phyloP scores from a whole-genome alignment of 2,888 invertebrate species.

The Cantharis nigra region DNA sequence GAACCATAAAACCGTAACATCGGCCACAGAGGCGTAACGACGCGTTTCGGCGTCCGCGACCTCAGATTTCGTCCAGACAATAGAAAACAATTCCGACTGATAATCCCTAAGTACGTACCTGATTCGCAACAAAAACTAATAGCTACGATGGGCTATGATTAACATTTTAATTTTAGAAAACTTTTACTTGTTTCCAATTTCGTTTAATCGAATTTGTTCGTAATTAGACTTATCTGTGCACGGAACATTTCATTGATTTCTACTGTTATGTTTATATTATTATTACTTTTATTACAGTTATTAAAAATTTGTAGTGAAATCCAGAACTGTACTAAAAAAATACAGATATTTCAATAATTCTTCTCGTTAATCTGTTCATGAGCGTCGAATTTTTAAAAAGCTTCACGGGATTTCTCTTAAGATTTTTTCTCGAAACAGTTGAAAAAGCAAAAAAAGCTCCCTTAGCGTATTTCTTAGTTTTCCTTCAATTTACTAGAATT shows the following conservation, averaged over 20 bases:
- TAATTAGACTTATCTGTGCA: background rate
- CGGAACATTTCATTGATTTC: background rate
- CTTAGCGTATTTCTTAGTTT: no score
- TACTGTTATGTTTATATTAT: background rate
- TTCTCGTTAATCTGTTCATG: no score
- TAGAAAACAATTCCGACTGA: background rate
- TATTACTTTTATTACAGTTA: background rate
- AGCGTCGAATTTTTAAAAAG: no score
- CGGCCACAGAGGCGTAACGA: background rate
- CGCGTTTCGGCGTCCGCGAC: background rate
- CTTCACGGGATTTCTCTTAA: no score
- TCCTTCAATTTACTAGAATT: no score
- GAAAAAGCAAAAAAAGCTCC: no score
- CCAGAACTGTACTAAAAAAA: background rate
- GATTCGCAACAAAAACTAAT: background rate
- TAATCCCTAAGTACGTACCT: background rate
- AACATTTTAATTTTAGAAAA: background rate
- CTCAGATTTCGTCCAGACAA: background rate
- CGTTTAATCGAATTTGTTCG: background rate
- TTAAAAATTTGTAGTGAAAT: background rate
- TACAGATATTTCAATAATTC: no score
- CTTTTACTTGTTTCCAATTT: background rate
- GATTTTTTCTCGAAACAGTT: no score
- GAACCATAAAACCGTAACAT: background rate
- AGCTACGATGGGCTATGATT: background rate